A percentile compares a stretch with the other conserved stretches of the same genome.
phyloP scores from a whole-genome alignment of 2,888 invertebrate species.

The Xestia c-nigrum region DNA sequence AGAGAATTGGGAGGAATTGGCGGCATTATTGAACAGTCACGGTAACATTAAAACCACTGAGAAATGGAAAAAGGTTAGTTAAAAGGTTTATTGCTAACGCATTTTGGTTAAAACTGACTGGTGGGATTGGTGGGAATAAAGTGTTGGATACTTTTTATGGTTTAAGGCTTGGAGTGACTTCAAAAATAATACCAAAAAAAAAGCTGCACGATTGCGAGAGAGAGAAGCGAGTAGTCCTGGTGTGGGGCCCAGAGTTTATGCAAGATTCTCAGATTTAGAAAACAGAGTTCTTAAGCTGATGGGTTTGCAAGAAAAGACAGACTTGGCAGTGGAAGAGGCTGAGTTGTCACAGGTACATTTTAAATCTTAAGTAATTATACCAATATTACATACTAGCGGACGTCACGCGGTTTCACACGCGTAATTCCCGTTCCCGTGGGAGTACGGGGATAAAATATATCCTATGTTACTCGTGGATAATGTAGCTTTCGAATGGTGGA shows the following conservation, averaged over 20 bases:
- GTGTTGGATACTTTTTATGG: background rate
- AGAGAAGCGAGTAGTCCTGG: constrained; percentile 48
- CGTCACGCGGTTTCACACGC: too few species aligned
- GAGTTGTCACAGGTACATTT: constrained; percentile 1
- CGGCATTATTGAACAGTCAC: constrained; percentile 51
- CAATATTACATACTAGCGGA: too few species aligned
- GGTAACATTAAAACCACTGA: constrained; percentile 49
- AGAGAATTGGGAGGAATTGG: constrained; percentile 48
- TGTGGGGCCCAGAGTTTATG: constrained; percentile 45
- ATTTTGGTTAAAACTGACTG: constrained; percentile 4
- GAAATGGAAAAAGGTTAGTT: constrained; percentile 58
- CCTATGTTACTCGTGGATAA: too few species aligned
- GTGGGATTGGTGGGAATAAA: background rate
- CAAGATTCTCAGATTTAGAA: constrained; percentile 50
- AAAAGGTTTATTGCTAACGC: background rate
- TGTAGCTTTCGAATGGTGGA: too few species aligned
- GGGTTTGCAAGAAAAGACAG: constrained; percentile 47
- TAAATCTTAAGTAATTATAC: too few species aligned
- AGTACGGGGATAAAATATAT: too few species aligned
- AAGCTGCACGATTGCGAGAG: constrained; percentile 47
- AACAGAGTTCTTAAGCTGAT: constrained; percentile 55
- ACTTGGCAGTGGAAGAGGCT: constrained; percentile 21
- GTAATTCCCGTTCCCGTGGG: too few species aligned
- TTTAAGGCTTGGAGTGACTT: constrained; percentile 64
- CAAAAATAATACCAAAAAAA: constrained; percentile 61